Evolutionary conservation across 2,797 vertebrate genomes (phyloP).

Genomic region (Euthynnus affinis): DNA sequence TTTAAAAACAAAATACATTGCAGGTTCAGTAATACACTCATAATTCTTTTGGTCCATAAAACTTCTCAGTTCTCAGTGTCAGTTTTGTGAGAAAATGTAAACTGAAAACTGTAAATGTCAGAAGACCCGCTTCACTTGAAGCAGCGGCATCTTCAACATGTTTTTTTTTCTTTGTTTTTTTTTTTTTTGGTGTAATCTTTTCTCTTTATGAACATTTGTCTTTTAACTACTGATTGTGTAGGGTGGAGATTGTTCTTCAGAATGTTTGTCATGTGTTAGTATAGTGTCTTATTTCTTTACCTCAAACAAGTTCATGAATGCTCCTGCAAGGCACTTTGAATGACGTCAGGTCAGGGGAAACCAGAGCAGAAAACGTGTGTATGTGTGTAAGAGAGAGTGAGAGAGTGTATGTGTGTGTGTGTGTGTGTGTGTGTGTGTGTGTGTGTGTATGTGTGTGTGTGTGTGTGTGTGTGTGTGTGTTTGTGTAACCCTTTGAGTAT

Average conservation of each 20-base stretch:
- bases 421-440: slow-evolving; percentile 20
- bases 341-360: slow-evolving; percentile 34
- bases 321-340: slow-evolving; percentile 63
- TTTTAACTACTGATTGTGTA: slow-evolving; percentile 52
- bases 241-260: slow-evolving; percentile 31
- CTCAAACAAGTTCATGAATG: slow-evolving; percentile 57
- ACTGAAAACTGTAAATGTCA: slow-evolving; percentile 55
- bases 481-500: slow-evolving; percentile 25
- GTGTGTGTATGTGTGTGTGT: background rate
- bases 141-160: slow-evolving; percentile 46
- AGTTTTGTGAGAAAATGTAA: slow-evolving; percentile 64
- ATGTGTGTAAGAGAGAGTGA: background rate
- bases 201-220: slow-evolving; percentile 42
- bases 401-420: slow-evolving; percentile 16
- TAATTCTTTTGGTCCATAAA: slow-evolving; percentile 36
- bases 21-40: slow-evolving; percentile 47
- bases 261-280: slow-evolving; percentile 53
- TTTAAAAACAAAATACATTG: slow-evolving; percentile 44
- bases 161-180: slow-evolving; percentile 52
- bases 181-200: slow-evolving; percentile 17
- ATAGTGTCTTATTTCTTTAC: slow-evolving; percentile 71
- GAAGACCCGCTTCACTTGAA: slow-evolving; percentile 57
- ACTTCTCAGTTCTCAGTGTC: slow-evolving; percentile 31
- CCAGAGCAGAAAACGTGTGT: slow-evolving; percentile 19
- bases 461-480: slow-evolving; percentile 15